A percentile compares a stretch with the other conserved stretches of the same genome.
These are phyloP conservation scores for Sebastes vulpes DNA, from an alignment of 2,797 vertebrate species.

Conservation along the genomic window DNA sequence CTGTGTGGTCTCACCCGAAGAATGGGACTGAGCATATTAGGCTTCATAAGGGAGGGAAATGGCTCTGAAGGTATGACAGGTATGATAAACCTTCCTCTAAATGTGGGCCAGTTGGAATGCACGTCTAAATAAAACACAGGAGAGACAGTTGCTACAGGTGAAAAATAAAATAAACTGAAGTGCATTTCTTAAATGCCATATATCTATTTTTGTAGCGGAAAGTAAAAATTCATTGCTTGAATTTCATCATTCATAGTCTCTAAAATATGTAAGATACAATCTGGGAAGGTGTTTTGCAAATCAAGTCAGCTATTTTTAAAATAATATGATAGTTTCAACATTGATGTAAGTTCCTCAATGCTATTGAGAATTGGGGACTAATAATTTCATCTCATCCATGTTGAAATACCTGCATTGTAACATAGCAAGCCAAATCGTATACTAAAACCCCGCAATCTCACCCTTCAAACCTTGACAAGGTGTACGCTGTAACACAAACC, in stretches of 20 bases:
- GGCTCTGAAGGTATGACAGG: slow-evolving; percentile 69
- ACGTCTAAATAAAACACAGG: slow-evolving; percentile 76
- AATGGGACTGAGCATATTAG: slow-evolving; percentile 47
- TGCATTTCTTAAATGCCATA: background rate
- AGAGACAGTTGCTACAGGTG: slow-evolving; percentile 69
- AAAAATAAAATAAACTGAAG: slow-evolving; percentile 40
- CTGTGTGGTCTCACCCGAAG: slow-evolving; percentile 65
- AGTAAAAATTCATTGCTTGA: background rate
- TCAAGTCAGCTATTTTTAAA: background rate
- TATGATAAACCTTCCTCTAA: slow-evolving; percentile 74
- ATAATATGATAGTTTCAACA: background rate
- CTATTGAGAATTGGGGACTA: background rate
- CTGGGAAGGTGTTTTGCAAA: background rate
- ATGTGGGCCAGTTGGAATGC: slow-evolving; percentile 71
- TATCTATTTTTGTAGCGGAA: background rate
- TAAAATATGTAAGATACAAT: background rate
- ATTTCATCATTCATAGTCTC: background rate
- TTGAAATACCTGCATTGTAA: slow-evolving; percentile 3
- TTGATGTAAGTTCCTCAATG: background rate
- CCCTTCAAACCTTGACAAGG: slow-evolving; percentile 10
- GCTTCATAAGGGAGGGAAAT: slow-evolving; percentile 49
- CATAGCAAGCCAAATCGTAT: background rate
- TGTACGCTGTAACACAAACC: background rate
- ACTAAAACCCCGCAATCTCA: slow-evolving; percentile 1
- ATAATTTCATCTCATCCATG: background rate